Evolutionary conservation across 2,797 vertebrate genomes (phyloP).

Genomic region (Cryptoprocta ferox): DNA sequence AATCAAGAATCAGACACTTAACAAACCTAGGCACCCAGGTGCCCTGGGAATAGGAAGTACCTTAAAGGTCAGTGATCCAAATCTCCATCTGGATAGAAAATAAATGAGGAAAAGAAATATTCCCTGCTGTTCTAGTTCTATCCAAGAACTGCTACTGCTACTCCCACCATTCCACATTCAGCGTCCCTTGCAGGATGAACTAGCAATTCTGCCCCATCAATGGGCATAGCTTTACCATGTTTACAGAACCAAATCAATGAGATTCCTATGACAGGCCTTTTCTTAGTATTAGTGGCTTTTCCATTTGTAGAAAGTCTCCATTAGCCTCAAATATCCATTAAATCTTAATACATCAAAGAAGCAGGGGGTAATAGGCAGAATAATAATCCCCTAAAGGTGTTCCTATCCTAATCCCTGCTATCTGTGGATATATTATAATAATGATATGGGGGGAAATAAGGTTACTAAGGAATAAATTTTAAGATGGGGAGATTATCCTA

Average conservation of each 20-base stretch:
- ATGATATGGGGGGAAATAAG: neutral
- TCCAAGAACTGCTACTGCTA: neutral
- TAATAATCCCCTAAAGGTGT: neutral
- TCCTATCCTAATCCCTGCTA: neutral
- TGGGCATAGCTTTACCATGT: neutral
- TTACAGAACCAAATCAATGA: neutral
- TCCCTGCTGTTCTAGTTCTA: neutral
- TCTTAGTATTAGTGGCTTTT: neutral
- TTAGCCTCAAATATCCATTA: neutral
- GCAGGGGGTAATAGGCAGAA: neutral
- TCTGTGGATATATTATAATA: neutral
- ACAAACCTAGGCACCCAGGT: too few species aligned
- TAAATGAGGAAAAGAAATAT: neutral
- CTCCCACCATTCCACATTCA: neutral
- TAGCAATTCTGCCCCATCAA: neutral
- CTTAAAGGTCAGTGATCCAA: neutral
- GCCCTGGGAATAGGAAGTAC: neutral
- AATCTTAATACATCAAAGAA: neutral
- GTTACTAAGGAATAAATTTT: neutral
- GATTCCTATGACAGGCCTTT: neutral
- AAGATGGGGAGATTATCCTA: neutral
- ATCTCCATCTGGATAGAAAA: neutral
- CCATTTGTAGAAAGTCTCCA: neutral
- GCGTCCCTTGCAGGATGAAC: neutral
- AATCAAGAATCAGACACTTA: too few species aligned